A percentile compares a stretch with the other conserved stretches of the same genome.
Conservation (phyloP, 2,888 invertebrate genomes). For the Furcula furcula region DNA sequence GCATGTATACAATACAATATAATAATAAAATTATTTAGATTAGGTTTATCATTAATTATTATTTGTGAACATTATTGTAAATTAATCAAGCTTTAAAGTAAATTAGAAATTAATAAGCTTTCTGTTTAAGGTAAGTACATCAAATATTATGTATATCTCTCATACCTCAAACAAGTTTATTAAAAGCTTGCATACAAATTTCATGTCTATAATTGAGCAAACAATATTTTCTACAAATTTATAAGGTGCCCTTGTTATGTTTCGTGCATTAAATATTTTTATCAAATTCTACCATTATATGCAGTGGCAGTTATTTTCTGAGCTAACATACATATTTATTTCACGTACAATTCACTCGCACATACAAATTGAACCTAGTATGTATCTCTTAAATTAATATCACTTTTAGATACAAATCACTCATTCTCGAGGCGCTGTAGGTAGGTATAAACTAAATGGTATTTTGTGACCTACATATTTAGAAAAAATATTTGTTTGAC, state of each 20-base stretch:
- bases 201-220: conserved; percentile 55
- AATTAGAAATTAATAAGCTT: conserved; percentile 2
- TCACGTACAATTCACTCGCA: conserved; percentile 40
- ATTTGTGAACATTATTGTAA: conserved; percentile 15
- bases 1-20: conserved; percentile 25
- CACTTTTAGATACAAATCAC: conserved; percentile 68
- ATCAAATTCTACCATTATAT: conserved; percentile 43
- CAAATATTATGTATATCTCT: neutral
- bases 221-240: conserved; percentile 36
- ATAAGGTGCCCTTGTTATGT: conserved; percentile 35
- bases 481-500: no score
- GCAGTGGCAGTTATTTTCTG: conserved; percentile 47
- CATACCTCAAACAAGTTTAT: conserved; percentile 6
- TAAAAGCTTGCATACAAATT: conserved; percentile 28
- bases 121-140: neutral
- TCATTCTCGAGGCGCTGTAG: conserved; percentile 27
- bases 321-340: conserved; percentile 32
- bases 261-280: conserved; percentile 43
- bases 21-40: conserved; percentile 22
- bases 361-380: conserved; percentile 70
- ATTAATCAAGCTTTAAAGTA: conserved; percentile 16
- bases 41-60: conserved; percentile 14
- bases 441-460: conserved; percentile 33
- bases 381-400: conserved; percentile 77
- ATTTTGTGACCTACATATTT: no score